phyloP scores from a whole-genome alignment of 2,888 invertebrate genomes.

The Amaurobius ferox region DNA sequence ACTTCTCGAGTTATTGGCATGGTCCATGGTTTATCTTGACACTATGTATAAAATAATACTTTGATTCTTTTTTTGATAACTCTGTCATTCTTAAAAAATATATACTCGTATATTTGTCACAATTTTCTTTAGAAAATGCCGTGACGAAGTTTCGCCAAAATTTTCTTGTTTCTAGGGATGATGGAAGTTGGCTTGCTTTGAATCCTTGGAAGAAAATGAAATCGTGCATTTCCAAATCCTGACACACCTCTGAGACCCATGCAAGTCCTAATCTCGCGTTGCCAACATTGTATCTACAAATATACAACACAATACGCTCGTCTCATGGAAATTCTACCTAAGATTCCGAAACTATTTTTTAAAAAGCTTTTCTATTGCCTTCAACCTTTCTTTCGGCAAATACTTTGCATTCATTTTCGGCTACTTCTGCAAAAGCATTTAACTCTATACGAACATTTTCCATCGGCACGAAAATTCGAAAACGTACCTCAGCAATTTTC shows the following conservation, averaged over 20 bases:
- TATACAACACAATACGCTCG: background rate
- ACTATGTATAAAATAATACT: too few relatives aligned
- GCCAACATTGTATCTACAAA: background rate
- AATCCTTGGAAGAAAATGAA: background rate
- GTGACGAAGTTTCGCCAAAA: too few relatives aligned
- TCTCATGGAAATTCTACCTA: background rate
- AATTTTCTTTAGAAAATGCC: too few relatives aligned
- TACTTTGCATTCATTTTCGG: slow-evolving; percentile 6
- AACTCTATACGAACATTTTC: slow-evolving; percentile 18
- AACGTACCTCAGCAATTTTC: slow-evolving; percentile 44
- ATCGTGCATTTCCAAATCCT: background rate
- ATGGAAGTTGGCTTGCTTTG: background rate
- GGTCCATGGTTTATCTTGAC: too few relatives aligned
- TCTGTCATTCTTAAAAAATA: too few relatives aligned
- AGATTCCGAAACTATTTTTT: background rate
- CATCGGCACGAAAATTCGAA: slow-evolving; percentile 57
- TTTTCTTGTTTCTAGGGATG: too few relatives aligned
- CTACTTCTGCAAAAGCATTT: slow-evolving; percentile 22
- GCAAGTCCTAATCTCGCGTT: background rate
- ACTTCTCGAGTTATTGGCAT: too few relatives aligned
- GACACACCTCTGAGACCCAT: background rate
- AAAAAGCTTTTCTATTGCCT: background rate
- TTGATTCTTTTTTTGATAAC: too few relatives aligned
- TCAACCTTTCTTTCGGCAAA: background rate
- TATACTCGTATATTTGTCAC: too few relatives aligned